Conservation (phyloP, 2,797 vertebrate genomes). For the Psittacula derbiana region DNA sequence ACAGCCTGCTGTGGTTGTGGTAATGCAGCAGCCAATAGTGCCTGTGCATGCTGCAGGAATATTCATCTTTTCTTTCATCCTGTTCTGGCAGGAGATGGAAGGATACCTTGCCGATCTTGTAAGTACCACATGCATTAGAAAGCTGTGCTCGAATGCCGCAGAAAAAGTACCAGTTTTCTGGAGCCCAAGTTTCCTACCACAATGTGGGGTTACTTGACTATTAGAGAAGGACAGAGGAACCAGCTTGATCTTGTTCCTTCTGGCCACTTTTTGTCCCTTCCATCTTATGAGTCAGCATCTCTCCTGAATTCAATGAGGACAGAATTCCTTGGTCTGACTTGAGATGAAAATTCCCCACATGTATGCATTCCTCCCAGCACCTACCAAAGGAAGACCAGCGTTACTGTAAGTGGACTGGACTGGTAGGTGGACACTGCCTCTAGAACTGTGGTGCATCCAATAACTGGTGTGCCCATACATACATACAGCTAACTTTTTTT, state of each 20-base stretch:
- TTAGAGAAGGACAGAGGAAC: neutral
- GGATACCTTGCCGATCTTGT: neutral
- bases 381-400: neutral
- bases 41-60: neutral
- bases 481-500: neutral
- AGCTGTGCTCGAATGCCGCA: neutral
- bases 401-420: neutral
- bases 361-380: neutral
- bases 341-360: neutral
- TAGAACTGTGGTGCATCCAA: neutral
- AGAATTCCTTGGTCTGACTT: neutral
- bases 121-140: neutral
- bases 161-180: neutral
- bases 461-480: neutral
- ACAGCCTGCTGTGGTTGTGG: neutral
- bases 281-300: neutral
- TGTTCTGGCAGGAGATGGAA: neutral
- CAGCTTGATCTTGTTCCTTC: neutral
- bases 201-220: neutral
- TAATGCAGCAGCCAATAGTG: neutral
- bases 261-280: neutral
- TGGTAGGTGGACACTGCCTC: neutral
- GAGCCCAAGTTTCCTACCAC: neutral
- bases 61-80: neutral
- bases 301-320: neutral